Evolutionary conservation across 2,113 vertebrate genomes (phyloP), one percentile per base, ranked within the genome.

Genomic region (Australoheros scitulus): DNA sequence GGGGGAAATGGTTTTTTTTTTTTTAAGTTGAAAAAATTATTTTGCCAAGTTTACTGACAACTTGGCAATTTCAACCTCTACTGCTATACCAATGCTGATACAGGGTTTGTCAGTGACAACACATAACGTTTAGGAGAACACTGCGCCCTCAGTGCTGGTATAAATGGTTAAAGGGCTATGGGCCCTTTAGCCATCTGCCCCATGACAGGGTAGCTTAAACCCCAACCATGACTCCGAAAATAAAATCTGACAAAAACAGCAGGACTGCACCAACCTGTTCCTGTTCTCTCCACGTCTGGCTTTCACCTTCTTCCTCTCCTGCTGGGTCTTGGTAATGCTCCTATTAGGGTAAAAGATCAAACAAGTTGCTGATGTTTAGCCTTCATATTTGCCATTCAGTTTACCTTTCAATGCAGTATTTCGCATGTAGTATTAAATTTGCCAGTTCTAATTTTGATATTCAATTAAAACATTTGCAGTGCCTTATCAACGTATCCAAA

Each of bases 261-360:
- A 26, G 3, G 22, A 6, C 18, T 57, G 52, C 2, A 89, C 82
- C 11, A 64, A 96, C 95, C 95, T 94, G 91, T 90, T 9, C 94
- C 96, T 86, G 86, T 88, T 94, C 63, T 94, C 94, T 55, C 89
- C 92, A 60, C 93, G 93, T 52, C 93, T 87, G 65, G 90, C 88
- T 65, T 95, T 95, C 84, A 89, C 90, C 79, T 95, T 95, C 88
- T 96, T 96, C 95, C 97, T 97, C 85, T 97, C 94, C 59, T 96
- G 98, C 41, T 94, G 95, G 2, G 96, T 96, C 0, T 92, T 91
- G 36, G 96, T 92, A 24, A 94, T 93, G 89, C 93, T 95, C 89
- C 97, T 97, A 50, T 55, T n/a, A 2, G 93, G 80, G 5, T 95
- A 95, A 64, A 97, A 95, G 11, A 92, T 92, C 77, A 97, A 94